Evolutionary conservation across 2,113 vertebrate genomes (phyloP).

Genomic region (Struthio camelus): DNA sequence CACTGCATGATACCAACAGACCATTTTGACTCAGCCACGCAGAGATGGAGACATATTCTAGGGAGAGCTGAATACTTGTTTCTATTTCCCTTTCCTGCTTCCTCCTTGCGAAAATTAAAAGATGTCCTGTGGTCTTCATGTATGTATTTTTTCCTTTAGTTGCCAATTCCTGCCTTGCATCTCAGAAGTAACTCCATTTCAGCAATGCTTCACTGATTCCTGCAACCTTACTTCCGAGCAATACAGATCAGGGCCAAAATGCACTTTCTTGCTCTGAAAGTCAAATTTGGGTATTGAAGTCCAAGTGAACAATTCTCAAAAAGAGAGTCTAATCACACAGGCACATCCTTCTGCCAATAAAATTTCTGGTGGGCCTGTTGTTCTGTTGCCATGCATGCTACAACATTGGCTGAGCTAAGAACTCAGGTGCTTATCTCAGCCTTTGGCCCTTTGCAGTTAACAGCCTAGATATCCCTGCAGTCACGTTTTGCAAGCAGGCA

Average conservation of each 20-base stretch:
- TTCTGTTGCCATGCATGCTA: background rate
- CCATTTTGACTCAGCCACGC: background rate
- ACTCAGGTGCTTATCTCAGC: background rate
- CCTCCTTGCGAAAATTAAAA: background rate
- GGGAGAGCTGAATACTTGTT: background rate
- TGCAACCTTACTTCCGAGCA: background rate
- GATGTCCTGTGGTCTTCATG: background rate
- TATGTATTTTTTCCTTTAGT: background rate
- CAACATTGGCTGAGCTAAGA: background rate
- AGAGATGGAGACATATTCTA: rapidly evolving
- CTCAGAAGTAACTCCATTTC: background rate
- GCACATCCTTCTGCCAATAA: background rate
- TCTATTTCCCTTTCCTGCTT: too few relatives aligned
- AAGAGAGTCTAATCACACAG: background rate
- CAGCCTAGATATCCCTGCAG: background rate
- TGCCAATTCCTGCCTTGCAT: background rate
- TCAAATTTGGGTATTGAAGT: background rate
- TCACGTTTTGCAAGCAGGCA: background rate
- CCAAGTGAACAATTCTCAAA: background rate
- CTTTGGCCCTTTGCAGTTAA: background rate
- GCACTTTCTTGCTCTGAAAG: background rate
- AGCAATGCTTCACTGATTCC: background rate
- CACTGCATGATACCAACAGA: background rate
- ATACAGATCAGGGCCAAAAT: background rate
- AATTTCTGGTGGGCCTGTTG: background rate